Conservation (phyloP, 1,140 invertebrate genomes). For the Microplitis demolitor region DNA sequence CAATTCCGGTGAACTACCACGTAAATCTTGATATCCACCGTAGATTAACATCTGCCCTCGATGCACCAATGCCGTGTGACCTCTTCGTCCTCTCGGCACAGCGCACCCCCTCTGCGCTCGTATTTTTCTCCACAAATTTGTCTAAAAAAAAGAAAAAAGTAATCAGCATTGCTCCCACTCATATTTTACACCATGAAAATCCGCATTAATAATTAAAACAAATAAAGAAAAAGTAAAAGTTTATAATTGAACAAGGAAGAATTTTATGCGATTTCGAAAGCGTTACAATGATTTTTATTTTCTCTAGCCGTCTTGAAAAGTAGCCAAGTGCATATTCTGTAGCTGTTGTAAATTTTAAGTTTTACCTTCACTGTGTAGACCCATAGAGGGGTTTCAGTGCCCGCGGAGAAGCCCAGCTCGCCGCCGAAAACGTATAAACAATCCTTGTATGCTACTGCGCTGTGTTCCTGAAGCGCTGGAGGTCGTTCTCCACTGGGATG, state of each 20-base stretch:
- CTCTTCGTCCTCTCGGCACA: slow-evolving; percentile 77
- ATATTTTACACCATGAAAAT: neutral
- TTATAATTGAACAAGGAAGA: neutral
- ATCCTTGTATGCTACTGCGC: slow-evolving; percentile 76
- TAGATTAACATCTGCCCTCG: slow-evolving; percentile 83
- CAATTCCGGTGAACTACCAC: slow-evolving; percentile 82
- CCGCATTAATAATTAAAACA: neutral
- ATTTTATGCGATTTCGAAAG: neutral
- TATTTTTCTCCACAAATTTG: slow-evolving; percentile 73
- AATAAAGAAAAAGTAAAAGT: neutral
- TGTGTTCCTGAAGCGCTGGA: slow-evolving; percentile 83
- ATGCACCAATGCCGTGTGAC: slow-evolving; percentile 82
- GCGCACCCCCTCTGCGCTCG: slow-evolving; percentile 64
- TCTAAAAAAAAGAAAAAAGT: slow-evolving; percentile 51
- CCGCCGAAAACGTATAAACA: slow-evolving; percentile 88
- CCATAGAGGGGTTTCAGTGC: slow-evolving; percentile 86
- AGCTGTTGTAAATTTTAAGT: neutral
- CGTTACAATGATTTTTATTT: slow-evolving; percentile 2
- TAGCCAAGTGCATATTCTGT: neutral
- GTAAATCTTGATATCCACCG: slow-evolving; percentile 87
- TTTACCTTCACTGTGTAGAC: slow-evolving; percentile 80
- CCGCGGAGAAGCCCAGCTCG: slow-evolving; percentile 79
- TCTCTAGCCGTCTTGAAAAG: no score
- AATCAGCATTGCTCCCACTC: neutral
- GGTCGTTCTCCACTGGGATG: slow-evolving; percentile 73